phyloP scores from a whole-genome alignment of 2,888 invertebrate species.

The Liopterus haemorrhoidalis region DNA sequence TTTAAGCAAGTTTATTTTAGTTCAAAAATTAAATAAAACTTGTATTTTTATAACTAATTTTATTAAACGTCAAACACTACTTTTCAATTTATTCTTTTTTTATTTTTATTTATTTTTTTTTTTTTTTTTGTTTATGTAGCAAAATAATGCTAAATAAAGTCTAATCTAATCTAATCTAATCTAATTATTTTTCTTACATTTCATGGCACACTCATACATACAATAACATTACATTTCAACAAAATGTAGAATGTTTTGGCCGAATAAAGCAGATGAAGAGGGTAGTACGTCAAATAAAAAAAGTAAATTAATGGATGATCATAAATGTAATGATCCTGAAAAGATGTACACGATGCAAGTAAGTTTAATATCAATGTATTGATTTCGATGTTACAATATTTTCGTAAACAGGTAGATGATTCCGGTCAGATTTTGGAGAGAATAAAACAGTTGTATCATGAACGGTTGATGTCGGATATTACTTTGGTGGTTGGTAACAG shows the following conservation, averaged over 20 bases:
- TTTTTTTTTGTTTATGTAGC: too few relatives aligned
- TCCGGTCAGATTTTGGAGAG: conserved; percentile 74
- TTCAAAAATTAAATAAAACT: too few relatives aligned
- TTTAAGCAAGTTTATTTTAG: too few relatives aligned
- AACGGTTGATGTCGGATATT: conserved; percentile 85
- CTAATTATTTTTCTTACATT: too few relatives aligned
- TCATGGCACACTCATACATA: too few relatives aligned
- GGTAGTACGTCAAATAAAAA: conserved; percentile 15
- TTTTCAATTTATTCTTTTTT: too few relatives aligned
- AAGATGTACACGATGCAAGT: conserved; percentile 15
- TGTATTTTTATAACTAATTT: too few relatives aligned
- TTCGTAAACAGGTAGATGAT: conserved; percentile 69
- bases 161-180: too few relatives aligned
- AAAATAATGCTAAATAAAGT: too few relatives aligned
- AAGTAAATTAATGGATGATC: conserved; percentile 15
- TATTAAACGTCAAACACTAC: too few relatives aligned
- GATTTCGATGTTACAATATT: conserved; percentile 14
- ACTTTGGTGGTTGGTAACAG: conserved; percentile 74
- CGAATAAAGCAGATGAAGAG: conserved; percentile 15
- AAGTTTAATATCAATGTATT: background rate
- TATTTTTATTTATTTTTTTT: too few relatives aligned
- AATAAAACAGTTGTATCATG: conserved; percentile 76
- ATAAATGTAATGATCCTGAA: background rate
- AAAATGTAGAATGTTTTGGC: conserved; percentile 20
- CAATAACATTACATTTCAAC: too few relatives aligned